Conservation (phyloP, 2,113 vertebrate genomes). For the Rhinolophus sinicus region DNA sequence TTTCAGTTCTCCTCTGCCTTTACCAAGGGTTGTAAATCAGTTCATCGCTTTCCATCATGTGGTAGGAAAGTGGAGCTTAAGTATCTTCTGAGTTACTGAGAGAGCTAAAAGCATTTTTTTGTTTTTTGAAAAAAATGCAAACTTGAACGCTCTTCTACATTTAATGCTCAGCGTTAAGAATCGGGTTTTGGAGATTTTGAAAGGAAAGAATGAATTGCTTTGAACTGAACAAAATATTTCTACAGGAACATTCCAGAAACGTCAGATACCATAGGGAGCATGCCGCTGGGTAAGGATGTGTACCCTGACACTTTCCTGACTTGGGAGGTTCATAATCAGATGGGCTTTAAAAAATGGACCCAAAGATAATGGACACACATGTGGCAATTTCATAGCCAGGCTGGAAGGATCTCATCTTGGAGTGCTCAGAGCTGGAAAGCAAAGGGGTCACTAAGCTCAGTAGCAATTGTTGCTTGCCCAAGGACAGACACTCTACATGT, state of each 20-base stretch:
- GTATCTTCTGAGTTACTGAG: constrained; percentile 50
- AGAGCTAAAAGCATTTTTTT: constrained; percentile 8
- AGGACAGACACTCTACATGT: neutral
- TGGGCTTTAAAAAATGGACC: neutral
- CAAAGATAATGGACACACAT: neutral
- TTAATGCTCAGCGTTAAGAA: constrained; percentile 64
- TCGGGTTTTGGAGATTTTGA: constrained; percentile 33
- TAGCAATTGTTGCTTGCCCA: neutral
- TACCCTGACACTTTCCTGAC: neutral
- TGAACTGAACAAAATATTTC: constrained; percentile 48
- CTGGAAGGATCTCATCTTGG: neutral
- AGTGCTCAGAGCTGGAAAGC: neutral
- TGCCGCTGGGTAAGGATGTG: neutral
- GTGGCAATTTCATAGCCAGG: neutral
- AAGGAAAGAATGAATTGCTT: constrained; percentile 63
- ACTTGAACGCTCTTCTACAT: constrained; percentile 60
- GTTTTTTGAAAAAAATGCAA: neutral
- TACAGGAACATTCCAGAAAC: constrained; percentile 40
- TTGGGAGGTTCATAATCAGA: neutral
- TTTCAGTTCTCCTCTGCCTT: neutral
- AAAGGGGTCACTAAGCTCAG: neutral
- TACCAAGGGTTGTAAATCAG: neutral
- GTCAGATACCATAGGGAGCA: neutral
- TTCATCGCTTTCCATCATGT: neutral
- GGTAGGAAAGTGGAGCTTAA: constrained; percentile 24